Percentiles rank a stretch among this genome's conserved stretches.
These are phyloP conservation scores for Sander lucioperca DNA, from an alignment of 2,113 vertebrate species.

Conservation along the genomic window DNA sequence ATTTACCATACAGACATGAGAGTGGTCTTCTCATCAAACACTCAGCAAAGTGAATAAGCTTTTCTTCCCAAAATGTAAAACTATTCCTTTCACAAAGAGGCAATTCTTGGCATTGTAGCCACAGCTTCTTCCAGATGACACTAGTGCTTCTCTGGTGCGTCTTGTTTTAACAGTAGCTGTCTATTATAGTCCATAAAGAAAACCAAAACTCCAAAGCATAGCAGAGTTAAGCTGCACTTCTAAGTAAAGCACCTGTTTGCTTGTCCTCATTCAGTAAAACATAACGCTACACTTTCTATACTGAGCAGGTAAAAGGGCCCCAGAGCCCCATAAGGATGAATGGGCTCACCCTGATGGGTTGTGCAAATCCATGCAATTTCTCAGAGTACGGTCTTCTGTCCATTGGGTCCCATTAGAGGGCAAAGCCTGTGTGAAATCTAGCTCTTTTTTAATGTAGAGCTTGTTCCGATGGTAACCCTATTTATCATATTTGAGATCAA, in stretches of 20 bases:
- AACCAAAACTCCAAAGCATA: not conserved
- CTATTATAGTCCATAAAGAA: not conserved
- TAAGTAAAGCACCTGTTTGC: slow-evolving; percentile 1
- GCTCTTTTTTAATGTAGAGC: slow-evolving; percentile 8
- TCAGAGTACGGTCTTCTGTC: not conserved
- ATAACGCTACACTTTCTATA: not conserved
- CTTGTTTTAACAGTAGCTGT: not conserved
- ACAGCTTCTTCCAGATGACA: not conserved
- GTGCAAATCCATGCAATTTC: slow-evolving; percentile 8
- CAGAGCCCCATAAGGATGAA: slow-evolving; percentile 20
- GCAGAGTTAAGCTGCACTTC: not conserved
- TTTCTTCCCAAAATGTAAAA: not conserved
- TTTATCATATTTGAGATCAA: slow-evolving; percentile 38
- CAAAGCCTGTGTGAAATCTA: slow-evolving; percentile 9
- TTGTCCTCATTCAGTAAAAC: not conserved
- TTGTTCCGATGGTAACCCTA: slow-evolving; percentile 1
- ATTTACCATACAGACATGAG: not conserved
- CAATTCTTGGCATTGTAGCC: not conserved
- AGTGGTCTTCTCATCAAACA: not conserved
- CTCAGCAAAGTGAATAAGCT: not conserved
- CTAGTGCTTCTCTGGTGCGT: not conserved
- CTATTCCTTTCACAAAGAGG: not conserved
- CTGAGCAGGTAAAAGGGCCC: slow-evolving; percentile 26
- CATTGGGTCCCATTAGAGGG: not conserved
- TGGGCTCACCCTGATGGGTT: not conserved